These are phyloP conservation scores for Zosterops japonicus DNA, from an alignment of 2,113 vertebrate species.

Conservation along the genomic window DNA sequence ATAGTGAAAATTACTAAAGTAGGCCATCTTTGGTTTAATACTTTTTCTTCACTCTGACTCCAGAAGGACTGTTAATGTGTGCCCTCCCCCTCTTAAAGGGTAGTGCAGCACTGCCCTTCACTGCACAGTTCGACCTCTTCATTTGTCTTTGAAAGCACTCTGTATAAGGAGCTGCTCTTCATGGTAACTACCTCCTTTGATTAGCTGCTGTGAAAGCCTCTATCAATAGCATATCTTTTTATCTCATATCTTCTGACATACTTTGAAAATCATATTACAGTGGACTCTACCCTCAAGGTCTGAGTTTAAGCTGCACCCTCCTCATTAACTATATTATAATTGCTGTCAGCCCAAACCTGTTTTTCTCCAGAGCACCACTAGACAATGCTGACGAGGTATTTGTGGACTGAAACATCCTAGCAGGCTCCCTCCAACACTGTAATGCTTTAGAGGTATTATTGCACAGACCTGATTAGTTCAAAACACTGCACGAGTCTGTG, in stretches of 20 bases:
- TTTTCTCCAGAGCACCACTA: constrained; percentile 24
- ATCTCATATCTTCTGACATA: constrained; percentile 28
- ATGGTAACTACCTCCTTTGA: constrained; percentile 12
- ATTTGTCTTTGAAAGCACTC: constrained; percentile 29
- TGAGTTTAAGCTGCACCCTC: constrained; percentile 55
- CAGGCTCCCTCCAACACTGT: not conserved
- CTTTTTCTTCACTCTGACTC: not conserved
- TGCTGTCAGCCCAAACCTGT: constrained; percentile 21
- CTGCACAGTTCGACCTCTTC: not conserved
- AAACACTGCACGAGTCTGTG: not conserved
- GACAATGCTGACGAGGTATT: not conserved
- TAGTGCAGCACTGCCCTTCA: not conserved
- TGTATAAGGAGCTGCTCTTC: not conserved
- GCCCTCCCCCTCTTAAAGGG: not conserved
- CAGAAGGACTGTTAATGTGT: not conserved
- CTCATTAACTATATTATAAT: constrained; percentile 18
- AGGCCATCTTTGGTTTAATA: not conserved
- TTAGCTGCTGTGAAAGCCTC: constrained; percentile 14
- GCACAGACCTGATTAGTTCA: not conserved
- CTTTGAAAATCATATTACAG: constrained; percentile 42
- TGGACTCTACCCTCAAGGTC: constrained; percentile 55
- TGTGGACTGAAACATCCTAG: not conserved
- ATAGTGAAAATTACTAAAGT: not conserved
- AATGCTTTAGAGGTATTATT: not conserved
- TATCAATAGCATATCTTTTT: constrained; percentile 15